These are phyloP conservation scores for Leucania comma DNA, from an alignment of 2,888 invertebrate species.

Conservation along the genomic window DNA sequence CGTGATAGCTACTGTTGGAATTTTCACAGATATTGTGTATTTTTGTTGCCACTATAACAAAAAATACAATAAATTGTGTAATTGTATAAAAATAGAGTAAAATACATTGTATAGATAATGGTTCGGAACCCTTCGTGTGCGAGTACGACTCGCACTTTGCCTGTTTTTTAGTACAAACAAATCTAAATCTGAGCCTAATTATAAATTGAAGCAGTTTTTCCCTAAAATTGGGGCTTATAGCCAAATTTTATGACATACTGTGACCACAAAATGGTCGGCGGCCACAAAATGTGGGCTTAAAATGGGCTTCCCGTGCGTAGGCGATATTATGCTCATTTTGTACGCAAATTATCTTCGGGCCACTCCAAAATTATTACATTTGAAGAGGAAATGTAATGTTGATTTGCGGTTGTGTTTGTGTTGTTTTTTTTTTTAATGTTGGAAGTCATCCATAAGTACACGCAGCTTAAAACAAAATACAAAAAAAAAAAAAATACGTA, in stretches of 20 bases:
- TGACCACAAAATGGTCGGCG: constrained; percentile 29
- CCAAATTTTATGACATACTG: constrained; percentile 33
- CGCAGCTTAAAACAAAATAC: no score
- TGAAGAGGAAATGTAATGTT: background rate
- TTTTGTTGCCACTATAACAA: no score
- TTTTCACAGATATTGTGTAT: no score
- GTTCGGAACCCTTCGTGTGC: no score
- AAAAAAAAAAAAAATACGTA: no score
- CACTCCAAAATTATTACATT: background rate
- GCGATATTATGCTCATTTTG: constrained; percentile 20
- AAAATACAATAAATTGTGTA: no score
- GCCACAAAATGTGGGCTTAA: constrained; percentile 32
- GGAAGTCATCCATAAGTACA: no score
- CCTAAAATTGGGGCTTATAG: constrained; percentile 23
- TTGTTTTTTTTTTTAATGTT: background rate
- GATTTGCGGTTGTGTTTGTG: background rate
- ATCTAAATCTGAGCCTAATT: constrained; percentile 3
- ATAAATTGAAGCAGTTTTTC: constrained; percentile 29
- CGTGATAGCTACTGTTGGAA: no score
- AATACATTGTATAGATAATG: no score
- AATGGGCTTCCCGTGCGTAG: background rate
- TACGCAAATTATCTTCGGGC: background rate
- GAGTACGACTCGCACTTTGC: no score
- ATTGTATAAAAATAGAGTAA: no score
- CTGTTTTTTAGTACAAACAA: background rate